These are phyloP conservation scores for Neoitamus cyanurus DNA, from an alignment of 2,888 invertebrate genomes.

Conservation along the genomic window DNA sequence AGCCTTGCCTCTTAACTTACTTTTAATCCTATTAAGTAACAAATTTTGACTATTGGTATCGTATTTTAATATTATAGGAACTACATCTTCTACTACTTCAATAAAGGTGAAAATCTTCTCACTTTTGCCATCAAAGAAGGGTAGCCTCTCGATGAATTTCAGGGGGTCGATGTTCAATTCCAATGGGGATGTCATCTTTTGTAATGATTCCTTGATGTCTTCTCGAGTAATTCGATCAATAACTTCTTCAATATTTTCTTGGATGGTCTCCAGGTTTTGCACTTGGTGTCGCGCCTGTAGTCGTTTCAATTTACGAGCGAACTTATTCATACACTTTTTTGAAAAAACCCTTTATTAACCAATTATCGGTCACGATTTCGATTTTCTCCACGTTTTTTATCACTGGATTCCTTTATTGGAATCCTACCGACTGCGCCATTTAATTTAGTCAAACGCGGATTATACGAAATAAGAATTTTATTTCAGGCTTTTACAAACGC, in stretches of 20 bases:
- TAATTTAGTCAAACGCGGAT: too few relatives aligned
- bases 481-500: too few relatives aligned
- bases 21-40: conserved; percentile 47
- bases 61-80: conserved; percentile 30
- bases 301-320: not conserved
- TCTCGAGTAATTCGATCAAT: not conserved
- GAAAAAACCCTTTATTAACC: not conserved
- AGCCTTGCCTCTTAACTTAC: conserved; percentile 41
- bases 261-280: not conserved
- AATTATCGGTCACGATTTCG: too few relatives aligned
- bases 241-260: not conserved
- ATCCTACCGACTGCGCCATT: too few relatives aligned
- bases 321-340: not conserved
- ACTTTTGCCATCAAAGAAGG: conserved; percentile 26
- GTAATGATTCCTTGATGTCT: not conserved
- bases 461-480: too few relatives aligned
- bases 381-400: too few relatives aligned
- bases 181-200: not conserved
- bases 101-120: conserved; percentile 39
- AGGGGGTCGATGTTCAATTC: conserved; percentile 27
- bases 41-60: too few relatives aligned
- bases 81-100: conserved; percentile 30
- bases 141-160: conserved; percentile 37
- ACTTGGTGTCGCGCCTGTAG: not conserved
- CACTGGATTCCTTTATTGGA: too few relatives aligned